phyloP scores from a whole-genome alignment of 2,797 vertebrate species.

The Antrozous pallidus region DNA sequence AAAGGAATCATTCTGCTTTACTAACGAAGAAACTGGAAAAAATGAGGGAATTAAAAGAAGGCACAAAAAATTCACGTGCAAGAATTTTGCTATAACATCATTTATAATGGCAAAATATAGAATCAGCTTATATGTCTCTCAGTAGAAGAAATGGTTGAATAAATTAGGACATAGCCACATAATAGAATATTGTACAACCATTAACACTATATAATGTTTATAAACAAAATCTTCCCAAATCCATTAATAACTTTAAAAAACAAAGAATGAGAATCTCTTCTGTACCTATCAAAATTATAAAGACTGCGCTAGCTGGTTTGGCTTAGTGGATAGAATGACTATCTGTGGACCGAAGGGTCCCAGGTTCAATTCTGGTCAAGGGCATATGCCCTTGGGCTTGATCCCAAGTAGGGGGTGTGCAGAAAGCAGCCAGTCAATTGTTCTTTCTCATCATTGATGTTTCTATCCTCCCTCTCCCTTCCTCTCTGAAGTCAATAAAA shows the following conservation, averaged over 20 bases:
- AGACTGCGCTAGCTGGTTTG: not conserved
- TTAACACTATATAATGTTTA: not conserved
- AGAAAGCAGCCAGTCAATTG: too few relatives aligned
- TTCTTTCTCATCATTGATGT: too few relatives aligned
- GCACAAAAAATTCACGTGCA: not conserved
- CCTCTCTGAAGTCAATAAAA: too few relatives aligned
- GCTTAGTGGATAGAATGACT: too few relatives aligned
- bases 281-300: not conserved
- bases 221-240: not conserved
- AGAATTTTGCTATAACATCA: not conserved
- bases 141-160: not conserved
- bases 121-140: not conserved
- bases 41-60: not conserved
- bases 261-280: not conserved
- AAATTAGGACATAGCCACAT: not conserved
- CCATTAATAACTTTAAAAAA: not conserved
- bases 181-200: not conserved
- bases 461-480: too few relatives aligned
- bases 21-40: slow-evolving; percentile 32
- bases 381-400: too few relatives aligned
- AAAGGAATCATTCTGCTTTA: not conserved
- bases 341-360: too few relatives aligned
- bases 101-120: not conserved
- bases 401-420: too few relatives aligned
- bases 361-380: too few relatives aligned